A percentile compares a stretch with the other conserved stretches of the same genome.
Conservation (phyloP, 2,888 invertebrate genomes). For the Limnephilus auricula region DNA sequence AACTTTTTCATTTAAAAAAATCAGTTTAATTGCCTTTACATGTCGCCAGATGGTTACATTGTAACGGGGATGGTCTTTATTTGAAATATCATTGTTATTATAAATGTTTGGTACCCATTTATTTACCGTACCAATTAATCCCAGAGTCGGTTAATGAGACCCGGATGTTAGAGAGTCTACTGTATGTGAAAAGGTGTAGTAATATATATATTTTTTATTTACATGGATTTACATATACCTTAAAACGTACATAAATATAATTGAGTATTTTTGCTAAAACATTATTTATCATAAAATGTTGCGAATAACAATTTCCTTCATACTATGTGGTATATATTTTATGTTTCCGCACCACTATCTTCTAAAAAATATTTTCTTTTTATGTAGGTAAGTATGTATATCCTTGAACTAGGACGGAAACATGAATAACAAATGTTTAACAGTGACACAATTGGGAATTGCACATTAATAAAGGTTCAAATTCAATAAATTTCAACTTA, state of each 20-base stretch:
- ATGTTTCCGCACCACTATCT: constrained; percentile 59
- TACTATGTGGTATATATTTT: constrained; percentile 60
- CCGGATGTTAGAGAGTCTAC: neutral
- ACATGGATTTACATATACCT: constrained; percentile 38
- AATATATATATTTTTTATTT: constrained; percentile 10
- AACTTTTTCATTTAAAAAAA: neutral
- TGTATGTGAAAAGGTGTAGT: neutral
- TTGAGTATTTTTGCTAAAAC: constrained; percentile 63
- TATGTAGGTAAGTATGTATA: constrained; percentile 43
- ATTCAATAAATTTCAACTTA: constrained; percentile 28
- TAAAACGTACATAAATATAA: constrained; percentile 48
- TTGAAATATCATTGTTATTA: neutral
- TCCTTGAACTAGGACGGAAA: constrained; percentile 63
- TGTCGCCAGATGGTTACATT: neutral
- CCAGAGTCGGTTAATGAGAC: neutral
- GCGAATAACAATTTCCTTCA: constrained; percentile 56
- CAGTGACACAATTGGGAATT: constrained; percentile 36
- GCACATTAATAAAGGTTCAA: neutral
- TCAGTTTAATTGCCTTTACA: neutral
- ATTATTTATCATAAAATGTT: constrained; percentile 60
- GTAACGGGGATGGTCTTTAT: neutral
- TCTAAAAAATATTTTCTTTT: constrained; percentile 56
- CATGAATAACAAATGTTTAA: constrained; percentile 58
- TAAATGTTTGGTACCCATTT: neutral
- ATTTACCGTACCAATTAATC: neutral